These are phyloP conservation scores for Acridotheres tristis DNA, from an alignment of 2,797 vertebrate species.

Conservation along the genomic window DNA sequence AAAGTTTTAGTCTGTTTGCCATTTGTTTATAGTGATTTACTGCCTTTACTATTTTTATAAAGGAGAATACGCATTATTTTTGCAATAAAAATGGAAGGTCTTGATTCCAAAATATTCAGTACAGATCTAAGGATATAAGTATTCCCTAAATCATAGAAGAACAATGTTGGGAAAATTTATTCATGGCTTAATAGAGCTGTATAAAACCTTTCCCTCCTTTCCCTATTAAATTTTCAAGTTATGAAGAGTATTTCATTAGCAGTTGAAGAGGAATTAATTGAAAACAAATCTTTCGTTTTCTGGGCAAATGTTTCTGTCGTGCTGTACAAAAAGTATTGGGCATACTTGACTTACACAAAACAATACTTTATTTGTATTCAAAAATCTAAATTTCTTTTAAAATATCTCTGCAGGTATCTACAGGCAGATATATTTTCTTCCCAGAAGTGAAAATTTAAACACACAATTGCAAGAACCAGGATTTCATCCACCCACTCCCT, in stretches of 20 bases:
- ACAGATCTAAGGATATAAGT: not conserved
- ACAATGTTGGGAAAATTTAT: not conserved
- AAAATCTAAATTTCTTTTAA: not conserved
- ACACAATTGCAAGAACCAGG: not conserved
- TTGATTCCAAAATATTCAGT: not conserved
- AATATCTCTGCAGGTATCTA: not conserved
- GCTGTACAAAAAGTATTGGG: not conserved
- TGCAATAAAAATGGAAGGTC: not conserved
- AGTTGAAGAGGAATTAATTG: not conserved
- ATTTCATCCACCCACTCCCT: slow-evolving; percentile 3
- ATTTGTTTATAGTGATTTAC: not conserved
- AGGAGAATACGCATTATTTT: not conserved
- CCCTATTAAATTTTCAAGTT: not conserved
- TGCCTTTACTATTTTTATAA: not conserved
- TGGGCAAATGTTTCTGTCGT: not conserved
- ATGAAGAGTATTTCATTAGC: not conserved
- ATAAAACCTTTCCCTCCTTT: not conserved
- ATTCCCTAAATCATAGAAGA: not conserved
- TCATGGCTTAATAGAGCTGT: not conserved
- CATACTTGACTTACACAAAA: not conserved
- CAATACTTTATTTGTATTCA: not conserved
- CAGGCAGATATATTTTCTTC: not conserved
- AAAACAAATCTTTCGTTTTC: not conserved
- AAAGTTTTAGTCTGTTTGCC: not conserved
- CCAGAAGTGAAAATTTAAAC: not conserved